Base-by-base conservation (phyloP, 2,888 invertebrate genomes). In the Candidula unifasciata region DNA sequence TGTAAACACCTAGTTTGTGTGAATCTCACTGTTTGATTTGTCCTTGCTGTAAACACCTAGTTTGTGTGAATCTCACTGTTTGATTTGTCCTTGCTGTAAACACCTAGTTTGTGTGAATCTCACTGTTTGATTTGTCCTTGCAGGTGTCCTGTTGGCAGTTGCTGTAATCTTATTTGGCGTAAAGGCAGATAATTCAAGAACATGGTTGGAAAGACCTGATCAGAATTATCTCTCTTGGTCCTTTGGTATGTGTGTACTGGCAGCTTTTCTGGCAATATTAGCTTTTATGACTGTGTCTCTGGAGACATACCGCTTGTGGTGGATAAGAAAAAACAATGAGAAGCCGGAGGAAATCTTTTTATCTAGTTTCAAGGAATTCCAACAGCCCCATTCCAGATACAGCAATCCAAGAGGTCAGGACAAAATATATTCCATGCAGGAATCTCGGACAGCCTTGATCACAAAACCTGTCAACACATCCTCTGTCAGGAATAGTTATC, bases 141-240 rank as follows among this genome's bases (percentile, higher is more conserved):
- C 73, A 82, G 82, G n/a, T 13, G 35, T 82, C 27, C 64, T 82
- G 6, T 60, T 82, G 24, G 27, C 64, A n/a, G 66, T 82, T 8
- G 82, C 74, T 13, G 74, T 82, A 8, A 73, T 81, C 33, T 10
- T 81, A 52, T 81, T 81, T 73, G 80, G 81, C 27, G 68, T 37
- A n/a, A 84, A 44, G 71, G 77, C 84, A 66, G 44, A 54, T 35
- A 80, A 80, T 60, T 24, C 37, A 52, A 52, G 84, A 2, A 52
- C 54, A 21, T 81, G 77, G 69, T 30, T 77, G 21, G 44, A 84
- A 44, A 73, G 64, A 35, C 73, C 71, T 3, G 83, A 84, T 30
- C 60, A 80, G 74, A 80, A 80, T 73, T 79, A 73, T 35, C 74
- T 79, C 66, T 79, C 80, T 64, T 84, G 84, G 80, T 80, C 84